Percentiles rank a stretch among this genome's conserved stretches.
Evolutionary conservation across 2,888 invertebrate species (phyloP).

Genomic region (Coenonympha arcania): DNA sequence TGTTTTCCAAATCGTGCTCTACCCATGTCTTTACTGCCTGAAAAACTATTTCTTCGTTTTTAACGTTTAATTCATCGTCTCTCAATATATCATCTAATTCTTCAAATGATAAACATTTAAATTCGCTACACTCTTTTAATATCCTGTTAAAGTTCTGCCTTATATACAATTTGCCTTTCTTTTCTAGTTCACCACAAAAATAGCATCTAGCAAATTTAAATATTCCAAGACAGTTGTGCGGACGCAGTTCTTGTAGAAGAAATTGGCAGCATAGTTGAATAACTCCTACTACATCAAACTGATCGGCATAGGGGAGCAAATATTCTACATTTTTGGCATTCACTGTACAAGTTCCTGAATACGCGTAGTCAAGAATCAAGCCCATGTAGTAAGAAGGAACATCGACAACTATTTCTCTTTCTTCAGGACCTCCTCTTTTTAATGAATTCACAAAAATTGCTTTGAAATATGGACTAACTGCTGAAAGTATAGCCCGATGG

Average conservation of each 20-base stretch:
- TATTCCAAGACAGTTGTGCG: constrained; percentile 81
- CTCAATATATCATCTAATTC: constrained; percentile 78
- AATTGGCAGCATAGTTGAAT: constrained; percentile 80
- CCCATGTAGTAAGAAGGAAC: constrained; percentile 76
- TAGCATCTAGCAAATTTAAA: constrained; percentile 80
- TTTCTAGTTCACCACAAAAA: constrained; percentile 79
- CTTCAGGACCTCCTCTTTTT: constrained; percentile 75
- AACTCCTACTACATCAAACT: constrained; percentile 81
- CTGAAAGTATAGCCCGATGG: constrained; percentile 81
- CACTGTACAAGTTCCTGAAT: constrained; percentile 79
- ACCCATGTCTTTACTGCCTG: constrained; percentile 83
- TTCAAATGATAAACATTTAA: constrained; percentile 73
- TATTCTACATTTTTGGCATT: constrained; percentile 79
- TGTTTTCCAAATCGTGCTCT: constrained; percentile 71
- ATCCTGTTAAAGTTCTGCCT: constrained; percentile 76
- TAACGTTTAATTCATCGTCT: constrained; percentile 82
- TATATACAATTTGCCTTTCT: constrained; percentile 74
- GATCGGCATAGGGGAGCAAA: constrained; percentile 80
- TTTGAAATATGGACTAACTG: constrained; percentile 82
- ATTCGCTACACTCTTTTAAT: constrained; percentile 77
- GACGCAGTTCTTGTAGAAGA: constrained; percentile 76
- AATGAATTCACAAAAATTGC: constrained; percentile 80
- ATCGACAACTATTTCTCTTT: constrained; percentile 75
- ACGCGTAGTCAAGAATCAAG: constrained; percentile 82
- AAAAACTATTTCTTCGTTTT: constrained; percentile 82